Conservation (phyloP, 2,888 invertebrate genomes). For the Gymnoscelis rufifasciata region DNA sequence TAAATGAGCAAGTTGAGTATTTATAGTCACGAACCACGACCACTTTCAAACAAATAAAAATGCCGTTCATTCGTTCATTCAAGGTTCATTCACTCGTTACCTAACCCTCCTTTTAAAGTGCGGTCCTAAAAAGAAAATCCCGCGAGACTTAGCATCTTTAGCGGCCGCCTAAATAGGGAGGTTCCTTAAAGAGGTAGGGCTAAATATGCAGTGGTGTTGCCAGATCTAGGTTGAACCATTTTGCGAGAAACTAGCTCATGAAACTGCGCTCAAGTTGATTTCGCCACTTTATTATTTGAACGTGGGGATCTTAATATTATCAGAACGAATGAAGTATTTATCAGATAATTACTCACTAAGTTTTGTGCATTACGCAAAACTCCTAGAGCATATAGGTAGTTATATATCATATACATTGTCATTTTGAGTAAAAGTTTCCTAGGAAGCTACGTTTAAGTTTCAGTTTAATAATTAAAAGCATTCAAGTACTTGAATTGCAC, state of each 20-base stretch:
- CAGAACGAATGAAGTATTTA: no score
- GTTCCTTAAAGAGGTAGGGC: constrained; percentile 51
- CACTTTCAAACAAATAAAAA: constrained; percentile 27
- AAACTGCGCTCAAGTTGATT: neutral
- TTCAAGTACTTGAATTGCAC: no score
- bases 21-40: constrained; percentile 22
- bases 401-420: no score
- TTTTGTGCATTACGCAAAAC: no score
- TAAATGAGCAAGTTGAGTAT: constrained; percentile 20
- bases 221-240: neutral
- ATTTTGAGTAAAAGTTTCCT: no score
- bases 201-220: constrained; percentile 46
- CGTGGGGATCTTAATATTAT: neutral
- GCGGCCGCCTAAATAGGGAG: constrained; percentile 50
- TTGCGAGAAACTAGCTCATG: neutral
- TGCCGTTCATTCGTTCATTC: neutral
- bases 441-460: no score
- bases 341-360: no score
- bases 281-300: neutral
- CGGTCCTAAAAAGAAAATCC: constrained; percentile 59
- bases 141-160: constrained; percentile 55
- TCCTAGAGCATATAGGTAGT: no score
- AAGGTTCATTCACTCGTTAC: constrained; percentile 37
- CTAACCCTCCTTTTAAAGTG: constrained; percentile 46
- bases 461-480: no score